phyloP scores from a whole-genome alignment of 2,113 vertebrate species.

The Rhagologus leucostigma region DNA sequence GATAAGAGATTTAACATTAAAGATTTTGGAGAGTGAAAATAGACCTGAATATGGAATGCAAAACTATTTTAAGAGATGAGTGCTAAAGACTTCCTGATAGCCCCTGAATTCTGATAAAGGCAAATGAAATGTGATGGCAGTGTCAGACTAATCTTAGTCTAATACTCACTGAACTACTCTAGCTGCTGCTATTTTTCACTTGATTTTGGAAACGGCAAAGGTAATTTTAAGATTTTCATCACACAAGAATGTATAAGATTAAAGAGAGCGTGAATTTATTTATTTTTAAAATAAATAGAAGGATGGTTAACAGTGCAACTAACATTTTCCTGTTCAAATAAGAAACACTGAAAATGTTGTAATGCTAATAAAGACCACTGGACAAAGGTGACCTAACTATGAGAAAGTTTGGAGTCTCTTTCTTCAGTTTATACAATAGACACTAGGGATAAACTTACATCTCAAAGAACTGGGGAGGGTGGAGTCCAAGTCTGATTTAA shows the following conservation, averaged over 20 bases:
- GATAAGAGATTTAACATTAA: neutral
- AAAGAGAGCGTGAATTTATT: neutral
- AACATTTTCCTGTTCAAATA: neutral
- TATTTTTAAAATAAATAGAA: neutral
- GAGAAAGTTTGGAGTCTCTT: neutral
- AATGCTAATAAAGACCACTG: neutral
- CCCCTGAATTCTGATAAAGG: neutral
- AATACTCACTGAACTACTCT: neutral
- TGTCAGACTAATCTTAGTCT: neutral
- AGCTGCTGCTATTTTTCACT: neutral
- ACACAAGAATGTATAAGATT: neutral
- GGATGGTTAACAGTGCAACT: fast-evolving
- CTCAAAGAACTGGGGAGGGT: neutral
- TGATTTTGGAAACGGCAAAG: neutral
- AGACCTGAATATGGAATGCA: neutral
- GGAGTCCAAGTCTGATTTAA: neutral
- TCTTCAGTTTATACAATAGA: neutral
- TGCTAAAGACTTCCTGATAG: neutral
- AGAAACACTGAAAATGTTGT: neutral
- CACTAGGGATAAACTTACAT: neutral
- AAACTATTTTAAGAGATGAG: neutral
- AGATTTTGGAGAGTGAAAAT: neutral
- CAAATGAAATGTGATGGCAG: neutral
- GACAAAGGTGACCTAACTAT: neutral
- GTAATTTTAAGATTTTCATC: neutral